Conservation (phyloP, 2,888 invertebrate genomes). For the Mimumesa dahlbomi region DNA sequence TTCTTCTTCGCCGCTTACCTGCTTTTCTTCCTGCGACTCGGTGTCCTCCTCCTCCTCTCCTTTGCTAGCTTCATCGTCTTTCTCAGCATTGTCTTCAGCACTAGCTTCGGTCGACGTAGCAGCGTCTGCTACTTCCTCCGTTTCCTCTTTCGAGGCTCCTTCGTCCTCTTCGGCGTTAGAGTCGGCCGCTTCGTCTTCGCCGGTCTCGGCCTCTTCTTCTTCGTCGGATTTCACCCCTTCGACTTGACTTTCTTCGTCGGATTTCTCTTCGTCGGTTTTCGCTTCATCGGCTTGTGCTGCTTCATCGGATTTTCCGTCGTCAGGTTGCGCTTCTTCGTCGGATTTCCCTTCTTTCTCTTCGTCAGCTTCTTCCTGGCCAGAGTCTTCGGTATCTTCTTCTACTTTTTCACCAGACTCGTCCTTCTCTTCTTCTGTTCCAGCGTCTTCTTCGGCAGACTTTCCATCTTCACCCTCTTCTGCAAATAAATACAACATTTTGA, state of each 20-base stretch:
- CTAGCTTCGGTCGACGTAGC: constrained; percentile 47
- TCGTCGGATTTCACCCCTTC: constrained; percentile 52
- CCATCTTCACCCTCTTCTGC: constrained; percentile 51
- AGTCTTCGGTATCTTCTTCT: constrained; percentile 45
- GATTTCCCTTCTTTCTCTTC: constrained; percentile 48
- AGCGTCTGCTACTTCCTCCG: constrained; percentile 47
- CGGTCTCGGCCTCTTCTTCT: constrained; percentile 41
- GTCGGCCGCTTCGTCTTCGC: constrained; percentile 51
- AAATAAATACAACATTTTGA: not conserved
- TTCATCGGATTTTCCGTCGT: constrained; percentile 39
- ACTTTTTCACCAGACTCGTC: constrained; percentile 57
- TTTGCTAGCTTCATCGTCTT: constrained; percentile 60
- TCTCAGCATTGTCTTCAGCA: constrained; percentile 72
- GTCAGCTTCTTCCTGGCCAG: constrained; percentile 44
- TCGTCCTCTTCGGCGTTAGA: constrained; percentile 54
- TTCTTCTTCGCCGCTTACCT: constrained; percentile 51
- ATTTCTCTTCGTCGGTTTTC: constrained; percentile 51
- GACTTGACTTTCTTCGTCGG: constrained; percentile 44
- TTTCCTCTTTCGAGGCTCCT: constrained; percentile 45
- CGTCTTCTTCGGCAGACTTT: constrained; percentile 43
- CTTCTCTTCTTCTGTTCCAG: constrained; percentile 48
- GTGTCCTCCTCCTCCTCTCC: constrained; percentile 59
- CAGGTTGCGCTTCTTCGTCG: constrained; percentile 43
- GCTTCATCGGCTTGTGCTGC: constrained; percentile 45
- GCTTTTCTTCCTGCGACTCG: constrained; percentile 57